These are phyloP conservation scores for Zaprionus gabonicus DNA, from an alignment of 1,140 invertebrate genomes.

Conservation along the genomic window DNA sequence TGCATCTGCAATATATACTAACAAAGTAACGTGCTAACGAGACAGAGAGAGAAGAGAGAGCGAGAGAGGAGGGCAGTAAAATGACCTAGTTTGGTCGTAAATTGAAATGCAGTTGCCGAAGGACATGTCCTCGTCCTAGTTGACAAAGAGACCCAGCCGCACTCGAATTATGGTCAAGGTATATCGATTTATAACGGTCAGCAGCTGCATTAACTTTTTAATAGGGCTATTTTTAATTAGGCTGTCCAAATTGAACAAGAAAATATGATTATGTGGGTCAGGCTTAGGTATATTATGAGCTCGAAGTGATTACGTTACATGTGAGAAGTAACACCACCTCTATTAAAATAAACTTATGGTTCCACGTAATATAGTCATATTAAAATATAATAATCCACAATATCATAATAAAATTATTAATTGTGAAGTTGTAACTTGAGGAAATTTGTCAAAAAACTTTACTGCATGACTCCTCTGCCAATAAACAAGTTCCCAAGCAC, in stretches of 20 bases:
- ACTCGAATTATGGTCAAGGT: conserved; percentile 52
- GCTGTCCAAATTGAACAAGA: neutral
- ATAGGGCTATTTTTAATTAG: conserved; percentile 11
- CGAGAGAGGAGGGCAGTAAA: neutral
- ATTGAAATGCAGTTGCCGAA: conserved; percentile 61
- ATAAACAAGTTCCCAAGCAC: conserved; percentile 30
- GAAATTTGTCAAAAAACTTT: neutral
- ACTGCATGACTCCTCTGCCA: neutral
- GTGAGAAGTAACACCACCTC: neutral
- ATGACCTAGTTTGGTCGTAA: conserved; percentile 46
- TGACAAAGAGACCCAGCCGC: conserved; percentile 24
- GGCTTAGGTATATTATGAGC: neutral
- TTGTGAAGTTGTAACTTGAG: neutral
- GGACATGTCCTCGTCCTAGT: conserved; percentile 53
- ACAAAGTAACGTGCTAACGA: neutral
- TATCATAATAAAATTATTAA: too few species aligned
- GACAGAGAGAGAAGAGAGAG: neutral
- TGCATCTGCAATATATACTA: conserved; percentile 5
- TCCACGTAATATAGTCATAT: too few species aligned
- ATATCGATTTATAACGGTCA: conserved; percentile 34
- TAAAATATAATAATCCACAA: too few species aligned
- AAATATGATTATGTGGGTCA: neutral
- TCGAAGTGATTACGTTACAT: neutral
- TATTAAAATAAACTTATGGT: neutral
- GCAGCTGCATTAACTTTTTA: neutral